Evolutionary conservation across 2,888 invertebrate genomes (phyloP).

Genomic region (Drosophila meridiana): DNA sequence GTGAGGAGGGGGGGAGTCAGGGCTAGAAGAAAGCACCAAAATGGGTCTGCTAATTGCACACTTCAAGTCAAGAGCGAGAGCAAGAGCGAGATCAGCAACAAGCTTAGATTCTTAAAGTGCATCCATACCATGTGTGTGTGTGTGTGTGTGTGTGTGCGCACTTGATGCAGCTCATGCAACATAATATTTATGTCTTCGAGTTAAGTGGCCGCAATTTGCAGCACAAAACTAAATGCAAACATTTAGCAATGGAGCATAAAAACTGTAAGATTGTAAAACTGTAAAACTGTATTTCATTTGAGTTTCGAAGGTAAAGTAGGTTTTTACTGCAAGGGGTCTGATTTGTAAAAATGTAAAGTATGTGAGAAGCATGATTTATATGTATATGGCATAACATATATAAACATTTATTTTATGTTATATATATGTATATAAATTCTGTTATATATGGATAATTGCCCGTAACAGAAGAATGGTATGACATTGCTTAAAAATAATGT

Average conservation of each 20-base stretch:
- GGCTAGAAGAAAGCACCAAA: conserved; percentile 14
- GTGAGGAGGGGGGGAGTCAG: background rate
- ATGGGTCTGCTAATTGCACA: conserved; percentile 68
- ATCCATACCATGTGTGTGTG: background rate
- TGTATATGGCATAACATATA: background rate
- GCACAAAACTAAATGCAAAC: background rate
- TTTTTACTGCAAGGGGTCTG: too few relatives aligned
- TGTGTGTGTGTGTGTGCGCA: conserved; percentile 4
- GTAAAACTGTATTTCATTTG: background rate
- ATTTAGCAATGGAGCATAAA: background rate
- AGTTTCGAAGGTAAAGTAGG: background rate
- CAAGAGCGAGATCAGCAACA: conserved; percentile 20
- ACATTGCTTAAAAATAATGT: too few relatives aligned
- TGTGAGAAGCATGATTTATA: too few relatives aligned
- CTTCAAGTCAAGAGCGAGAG: conserved; percentile 36
- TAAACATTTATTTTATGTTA: background rate
- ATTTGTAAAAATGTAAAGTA: background rate
- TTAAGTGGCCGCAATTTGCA: background rate
- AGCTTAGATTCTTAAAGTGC: conserved; percentile 24
- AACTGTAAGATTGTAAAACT: too few relatives aligned
- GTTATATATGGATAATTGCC: too few relatives aligned
- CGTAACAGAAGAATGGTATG: too few relatives aligned
- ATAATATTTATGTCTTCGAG: conserved; percentile 7
- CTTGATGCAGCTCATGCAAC: conserved; percentile 12
- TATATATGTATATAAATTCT: background rate